Conservation (phyloP, 2,888 invertebrate species). For the Crematogaster levior region DNA sequence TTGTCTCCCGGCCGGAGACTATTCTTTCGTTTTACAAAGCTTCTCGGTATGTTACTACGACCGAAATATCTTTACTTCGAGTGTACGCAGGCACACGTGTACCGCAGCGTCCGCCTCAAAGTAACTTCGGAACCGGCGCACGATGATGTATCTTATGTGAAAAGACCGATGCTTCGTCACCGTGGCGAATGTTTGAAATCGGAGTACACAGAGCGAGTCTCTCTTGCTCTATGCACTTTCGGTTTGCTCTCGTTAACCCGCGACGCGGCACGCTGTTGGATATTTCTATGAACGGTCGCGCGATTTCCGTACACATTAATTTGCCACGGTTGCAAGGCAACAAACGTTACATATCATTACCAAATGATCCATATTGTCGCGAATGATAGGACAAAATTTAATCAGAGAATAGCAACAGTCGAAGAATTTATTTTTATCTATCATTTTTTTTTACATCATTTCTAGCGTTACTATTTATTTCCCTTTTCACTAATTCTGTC, state of each 20-base stretch:
- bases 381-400: neutral
- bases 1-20: conserved; percentile 72
- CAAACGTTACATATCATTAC: neutral
- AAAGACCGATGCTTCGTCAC: conserved; percentile 59
- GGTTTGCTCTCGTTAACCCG: conserved; percentile 6
- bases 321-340: neutral
- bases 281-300: neutral
- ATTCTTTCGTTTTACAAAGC: conserved; percentile 63
- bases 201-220: conserved; percentile 40
- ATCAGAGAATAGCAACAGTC: neutral
- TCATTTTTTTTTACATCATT: neutral
- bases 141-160: conserved; percentile 50
- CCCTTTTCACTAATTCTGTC: neutral
- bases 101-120: conserved; percentile 44
- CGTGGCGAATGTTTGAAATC: conserved; percentile 53
- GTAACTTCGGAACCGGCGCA: conserved; percentile 46
- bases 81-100: conserved; percentile 25
- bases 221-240: conserved; percentile 21
- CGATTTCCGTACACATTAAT: conserved; percentile 26
- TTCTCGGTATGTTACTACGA: conserved; percentile 72
- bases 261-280: neutral
- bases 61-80: conserved; percentile 78
- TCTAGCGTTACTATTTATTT: neutral
- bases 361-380: neutral
- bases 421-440: neutral